Evolutionary conservation across 2,888 invertebrate species (phyloP).

Genomic region (Apamea crenata): DNA sequence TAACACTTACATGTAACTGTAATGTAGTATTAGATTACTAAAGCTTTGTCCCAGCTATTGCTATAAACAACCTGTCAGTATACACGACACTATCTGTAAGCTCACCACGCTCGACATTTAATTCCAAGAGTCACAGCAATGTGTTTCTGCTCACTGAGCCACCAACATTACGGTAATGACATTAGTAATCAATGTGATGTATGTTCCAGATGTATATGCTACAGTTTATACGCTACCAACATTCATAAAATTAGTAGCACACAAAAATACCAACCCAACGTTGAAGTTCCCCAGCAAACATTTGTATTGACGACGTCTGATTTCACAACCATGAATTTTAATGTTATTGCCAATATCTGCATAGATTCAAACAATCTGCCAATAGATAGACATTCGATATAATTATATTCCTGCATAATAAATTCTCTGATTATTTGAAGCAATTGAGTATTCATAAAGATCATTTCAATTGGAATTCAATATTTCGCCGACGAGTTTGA

Average conservation of each 20-base stretch:
- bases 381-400: conserved; percentile 50
- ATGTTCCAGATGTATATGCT: conserved; percentile 5
- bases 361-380: conserved; percentile 55
- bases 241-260: conserved; percentile 41
- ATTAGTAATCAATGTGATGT: conserved; percentile 60
- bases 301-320: conserved; percentile 49
- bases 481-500: conserved; percentile 71
- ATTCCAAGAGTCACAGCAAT: conserved; percentile 52
- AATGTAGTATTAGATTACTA: background rate
- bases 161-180: conserved; percentile 53
- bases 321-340: conserved; percentile 63
- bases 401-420: conserved; percentile 55
- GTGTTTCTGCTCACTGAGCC: conserved; percentile 56
- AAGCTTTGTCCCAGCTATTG: background rate
- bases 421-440: conserved; percentile 69
- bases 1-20: background rate
- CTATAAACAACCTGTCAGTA: conserved; percentile 21
- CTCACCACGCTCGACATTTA: conserved; percentile 45
- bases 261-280: conserved; percentile 36
- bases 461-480: conserved; percentile 72
- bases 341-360: conserved; percentile 59
- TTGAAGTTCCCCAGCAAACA: conserved; percentile 46
- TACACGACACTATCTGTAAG: conserved; percentile 20
- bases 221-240: conserved; percentile 19
- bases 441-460: conserved; percentile 73